Conservation (phyloP, 1,140 invertebrate species). For the Apis cerana region DNA sequence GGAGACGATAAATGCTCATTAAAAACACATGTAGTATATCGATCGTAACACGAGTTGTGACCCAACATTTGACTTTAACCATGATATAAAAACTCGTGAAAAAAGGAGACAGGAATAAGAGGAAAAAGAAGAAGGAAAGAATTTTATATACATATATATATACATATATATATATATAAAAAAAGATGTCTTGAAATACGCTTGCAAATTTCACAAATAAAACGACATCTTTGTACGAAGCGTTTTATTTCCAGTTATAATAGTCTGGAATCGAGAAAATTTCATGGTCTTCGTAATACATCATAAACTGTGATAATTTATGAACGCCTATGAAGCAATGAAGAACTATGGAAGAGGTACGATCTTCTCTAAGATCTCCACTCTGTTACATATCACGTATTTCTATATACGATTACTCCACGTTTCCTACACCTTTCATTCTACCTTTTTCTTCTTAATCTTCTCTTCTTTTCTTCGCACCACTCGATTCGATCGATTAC, state of each 20-base stretch:
- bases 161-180: too few species aligned
- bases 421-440: neutral
- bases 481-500: neutral
- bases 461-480: rapidly evolving
- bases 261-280: constrained; percentile 28
- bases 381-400: constrained; percentile 17
- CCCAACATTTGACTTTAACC: constrained; percentile 37
- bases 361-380: neutral
- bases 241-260: constrained; percentile 57
- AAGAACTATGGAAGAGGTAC: constrained; percentile 4
- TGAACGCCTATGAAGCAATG: constrained; percentile 24
- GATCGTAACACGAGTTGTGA: constrained; percentile 40
- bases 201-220: constrained; percentile 27
- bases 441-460: too few species aligned
- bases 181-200: neutral
- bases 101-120: neutral
- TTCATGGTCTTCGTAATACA: constrained; percentile 21
- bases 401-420: constrained; percentile 28
- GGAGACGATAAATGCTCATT: constrained; percentile 51
- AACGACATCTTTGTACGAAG: constrained; percentile 8
- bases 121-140: neutral
- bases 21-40: constrained; percentile 50
- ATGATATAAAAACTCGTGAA: neutral
- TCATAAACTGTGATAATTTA: constrained; percentile 47
- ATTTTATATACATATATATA: too few species aligned